phyloP scores from a whole-genome alignment of 2,797 vertebrate species.

The Oreochromis mossambicus region DNA sequence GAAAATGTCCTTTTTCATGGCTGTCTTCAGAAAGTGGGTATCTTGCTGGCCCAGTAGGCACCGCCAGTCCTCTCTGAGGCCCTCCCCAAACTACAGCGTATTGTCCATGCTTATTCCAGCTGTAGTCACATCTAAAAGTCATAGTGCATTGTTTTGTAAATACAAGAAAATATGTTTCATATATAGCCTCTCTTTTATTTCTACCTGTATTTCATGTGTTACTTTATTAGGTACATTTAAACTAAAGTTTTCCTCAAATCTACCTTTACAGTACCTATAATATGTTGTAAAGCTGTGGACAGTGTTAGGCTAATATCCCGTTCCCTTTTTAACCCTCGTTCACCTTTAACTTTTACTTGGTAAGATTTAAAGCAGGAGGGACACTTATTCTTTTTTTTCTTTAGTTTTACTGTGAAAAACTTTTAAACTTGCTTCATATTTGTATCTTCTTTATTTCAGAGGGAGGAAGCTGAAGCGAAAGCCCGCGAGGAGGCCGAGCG shows the following conservation, averaged over 20 bases:
- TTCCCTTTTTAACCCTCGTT: not conserved
- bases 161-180: not conserved
- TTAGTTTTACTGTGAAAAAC: not conserved
- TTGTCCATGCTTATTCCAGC: not conserved
- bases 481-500: slow-evolving; percentile 86
- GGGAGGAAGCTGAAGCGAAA: slow-evolving; percentile 86
- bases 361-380: not conserved
- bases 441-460: slow-evolving; percentile 62
- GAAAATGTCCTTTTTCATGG: rapidly evolving
- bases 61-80: not conserved
- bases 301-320: not conserved
- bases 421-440: not conserved
- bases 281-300: not conserved
- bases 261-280: rapidly evolving
- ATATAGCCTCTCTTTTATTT: not conserved
- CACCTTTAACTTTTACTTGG: not conserved
- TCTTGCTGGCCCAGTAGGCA: rapidly evolving
- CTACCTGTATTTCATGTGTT: not conserved
- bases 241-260: not conserved
- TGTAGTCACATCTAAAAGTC: rapidly evolving
- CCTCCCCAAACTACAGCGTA: not conserved
- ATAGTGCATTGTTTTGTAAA: not conserved
- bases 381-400: rapidly evolving
- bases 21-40: not conserved
- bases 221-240: not conserved